Conservation (phyloP, 2,113 vertebrate species). For the Hymenochirus boettgeri region DNA sequence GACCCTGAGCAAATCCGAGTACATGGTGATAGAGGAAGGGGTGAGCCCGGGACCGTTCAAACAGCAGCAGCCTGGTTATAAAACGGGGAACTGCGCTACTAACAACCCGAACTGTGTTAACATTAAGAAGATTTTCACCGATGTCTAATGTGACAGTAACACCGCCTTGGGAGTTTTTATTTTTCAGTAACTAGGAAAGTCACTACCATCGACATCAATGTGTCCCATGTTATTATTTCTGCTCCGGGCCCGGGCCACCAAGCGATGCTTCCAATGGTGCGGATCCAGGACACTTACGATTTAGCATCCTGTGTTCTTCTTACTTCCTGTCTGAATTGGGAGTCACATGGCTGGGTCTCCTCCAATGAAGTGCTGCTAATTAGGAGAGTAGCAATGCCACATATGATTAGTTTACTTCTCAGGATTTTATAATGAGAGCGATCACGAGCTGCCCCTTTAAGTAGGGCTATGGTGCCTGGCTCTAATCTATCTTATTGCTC, state of each 20-base stretch:
- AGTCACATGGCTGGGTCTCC: not conserved
- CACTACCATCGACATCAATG: constrained; percentile 64
- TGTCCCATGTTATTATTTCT: constrained; percentile 59
- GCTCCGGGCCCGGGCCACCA: no score
- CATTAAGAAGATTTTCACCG: constrained; percentile 95
- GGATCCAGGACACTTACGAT: no score
- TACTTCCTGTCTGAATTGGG: no score
- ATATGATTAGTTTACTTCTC: no score
- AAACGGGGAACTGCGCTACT: constrained; percentile 63
- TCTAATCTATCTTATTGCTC: not conserved
- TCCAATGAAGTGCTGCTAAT: constrained; percentile 9
- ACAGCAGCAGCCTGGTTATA: constrained; percentile 84
- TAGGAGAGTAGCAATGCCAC: not conserved
- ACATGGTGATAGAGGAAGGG: constrained; percentile 92
- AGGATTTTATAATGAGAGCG: not conserved
- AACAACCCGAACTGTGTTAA: constrained; percentile 90
- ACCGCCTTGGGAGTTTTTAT: not conserved
- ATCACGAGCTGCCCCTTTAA: no score
- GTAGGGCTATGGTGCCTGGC: no score
- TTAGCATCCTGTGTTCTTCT: no score
- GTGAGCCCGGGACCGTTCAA: constrained; percentile 84
- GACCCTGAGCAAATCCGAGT: constrained; percentile 93
- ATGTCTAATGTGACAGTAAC: constrained; percentile 71
- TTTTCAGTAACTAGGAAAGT: constrained; percentile 4
- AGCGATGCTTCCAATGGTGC: no score